Base-by-base conservation (phyloP, 2,113 vertebrate species). In the zebrafish (Danio rerio) region DNA sequence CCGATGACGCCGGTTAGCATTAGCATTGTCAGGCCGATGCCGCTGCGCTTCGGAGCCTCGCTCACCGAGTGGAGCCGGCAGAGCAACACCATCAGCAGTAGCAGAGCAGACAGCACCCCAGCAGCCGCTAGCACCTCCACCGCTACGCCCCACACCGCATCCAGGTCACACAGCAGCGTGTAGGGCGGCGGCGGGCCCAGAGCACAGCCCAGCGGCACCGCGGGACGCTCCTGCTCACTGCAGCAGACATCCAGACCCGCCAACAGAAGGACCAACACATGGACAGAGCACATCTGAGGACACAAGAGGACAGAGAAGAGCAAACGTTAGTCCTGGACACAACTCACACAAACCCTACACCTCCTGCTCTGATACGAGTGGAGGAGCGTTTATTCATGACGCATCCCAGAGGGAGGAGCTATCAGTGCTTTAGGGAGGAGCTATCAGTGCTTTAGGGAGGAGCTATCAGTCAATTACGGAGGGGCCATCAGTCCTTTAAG, bases 101-200 rank as follows among this genome's bases (percentile, higher is more conserved):
- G 85, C 3, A 98, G 42, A 0, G 95, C 94, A n/a, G 96, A 95
- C 88, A 99, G 91, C 68, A 90, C 93, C 0, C 97, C 98, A 0
- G 96, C 94, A 0, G 95, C 96, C 0, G 98, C 97, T 9, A 95
- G 94, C 0, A 95, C 95, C 89, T 97, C 98, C 31, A 99, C 90
- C 0, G 96, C 96, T 53, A 99, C 97, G 0, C 98, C 98, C 98
- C 98, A 99, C 21, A 97, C 90, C 73, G 96, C 94, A 89, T 99
- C 96, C 95, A 99, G 95, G 90, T 98, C 96, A 3, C 98, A 99
- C 78, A 99, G 95, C 84, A 96, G 92, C 7, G 96, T 92, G 53
- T 97, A 98, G 85, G 96, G 96, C 0, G 95, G 95, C 31, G 92
- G 92, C 0, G 96, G 92, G 18, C 96, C 96, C 93, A 97, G 93